Evolutionary conservation across 2,888 invertebrate genomes (phyloP).

Genomic region (Agriotes lineatus): DNA sequence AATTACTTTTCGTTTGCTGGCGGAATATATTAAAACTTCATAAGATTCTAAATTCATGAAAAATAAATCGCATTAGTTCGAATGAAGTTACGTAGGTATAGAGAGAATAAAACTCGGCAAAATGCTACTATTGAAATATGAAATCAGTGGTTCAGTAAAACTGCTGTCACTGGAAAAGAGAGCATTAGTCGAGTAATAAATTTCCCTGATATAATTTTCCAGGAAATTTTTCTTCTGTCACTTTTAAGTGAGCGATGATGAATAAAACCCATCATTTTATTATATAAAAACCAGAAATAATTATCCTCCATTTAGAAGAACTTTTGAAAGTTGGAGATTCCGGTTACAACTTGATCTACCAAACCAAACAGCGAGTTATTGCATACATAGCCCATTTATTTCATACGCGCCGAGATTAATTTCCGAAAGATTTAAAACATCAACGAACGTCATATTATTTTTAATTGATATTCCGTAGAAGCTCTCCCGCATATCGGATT

Average conservation of each 20-base stretch:
- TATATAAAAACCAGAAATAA: constrained; percentile 28
- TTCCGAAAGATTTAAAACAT: too few species aligned
- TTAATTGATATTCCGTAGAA: too few species aligned
- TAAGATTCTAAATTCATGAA: constrained; percentile 40
- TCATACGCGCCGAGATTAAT: too few species aligned
- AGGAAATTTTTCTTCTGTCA: constrained; percentile 30
- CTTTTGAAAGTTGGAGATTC: neutral
- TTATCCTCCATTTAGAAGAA: constrained; percentile 23
- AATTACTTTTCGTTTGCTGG: constrained; percentile 34
- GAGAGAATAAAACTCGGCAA: constrained; percentile 23
- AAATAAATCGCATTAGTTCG: constrained; percentile 41
- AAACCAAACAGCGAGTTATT: too few species aligned
- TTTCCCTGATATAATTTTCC: constrained; percentile 32
- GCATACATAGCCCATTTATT: too few species aligned
- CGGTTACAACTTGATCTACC: too few species aligned
- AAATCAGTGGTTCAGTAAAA: constrained; percentile 25
- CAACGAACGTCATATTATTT: too few species aligned
- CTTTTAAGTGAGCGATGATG: constrained; percentile 36
- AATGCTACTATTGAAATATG: constrained; percentile 31
- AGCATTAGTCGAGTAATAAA: constrained; percentile 24
- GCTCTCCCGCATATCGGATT: too few species aligned
- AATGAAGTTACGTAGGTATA: constrained; percentile 29
- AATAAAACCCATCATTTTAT: constrained; percentile 31
- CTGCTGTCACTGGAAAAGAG: constrained; percentile 20
- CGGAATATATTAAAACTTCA: constrained; percentile 43